Conservation (phyloP, 1,140 invertebrate genomes). For the Hermatobates lingyangjiaoensis region DNA sequence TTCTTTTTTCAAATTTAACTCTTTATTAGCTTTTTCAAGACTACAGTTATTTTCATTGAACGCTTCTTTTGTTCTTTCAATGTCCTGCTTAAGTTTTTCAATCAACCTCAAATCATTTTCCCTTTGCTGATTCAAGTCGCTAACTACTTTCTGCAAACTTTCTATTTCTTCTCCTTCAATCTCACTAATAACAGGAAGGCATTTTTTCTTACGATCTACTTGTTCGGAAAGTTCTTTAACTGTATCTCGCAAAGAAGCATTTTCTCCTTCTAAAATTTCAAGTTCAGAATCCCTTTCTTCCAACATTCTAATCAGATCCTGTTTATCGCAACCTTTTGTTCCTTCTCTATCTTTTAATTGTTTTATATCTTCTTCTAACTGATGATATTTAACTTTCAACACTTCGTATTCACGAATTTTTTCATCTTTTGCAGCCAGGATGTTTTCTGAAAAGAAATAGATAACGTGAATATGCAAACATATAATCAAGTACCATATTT, state of each 20-base stretch:
- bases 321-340: background rate
- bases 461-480: too few species aligned
- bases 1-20: too few species aligned
- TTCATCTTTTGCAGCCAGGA: constrained; percentile 13
- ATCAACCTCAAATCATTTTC: background rate
- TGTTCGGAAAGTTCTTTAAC: constrained; percentile 7
- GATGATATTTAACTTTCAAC: constrained; percentile 6
- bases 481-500: too few species aligned
- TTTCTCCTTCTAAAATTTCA: constrained; percentile 12
- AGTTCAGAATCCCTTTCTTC: constrained; percentile 12
- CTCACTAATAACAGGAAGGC: constrained; percentile 11
- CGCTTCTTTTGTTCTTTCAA: too few species aligned
- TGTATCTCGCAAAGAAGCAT: constrained; percentile 6
- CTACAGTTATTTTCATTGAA: too few species aligned
- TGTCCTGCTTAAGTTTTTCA: background rate
- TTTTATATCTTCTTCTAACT: constrained; percentile 8
- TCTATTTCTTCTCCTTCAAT: constrained; percentile 7
- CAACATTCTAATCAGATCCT: constrained; percentile 9
- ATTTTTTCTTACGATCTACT: constrained; percentile 1
- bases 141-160: constrained; percentile 6
- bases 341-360: background rate
- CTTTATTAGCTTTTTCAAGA: too few species aligned
- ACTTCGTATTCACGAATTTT: constrained; percentile 11
- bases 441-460: constrained; percentile 13
- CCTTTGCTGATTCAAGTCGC: too few species aligned